A percentile compares a stretch with the other conserved stretches of the same genome.
Evolutionary conservation across 2,113 vertebrate species (phyloP).

Genomic region (Rhynchomys soricoides): DNA sequence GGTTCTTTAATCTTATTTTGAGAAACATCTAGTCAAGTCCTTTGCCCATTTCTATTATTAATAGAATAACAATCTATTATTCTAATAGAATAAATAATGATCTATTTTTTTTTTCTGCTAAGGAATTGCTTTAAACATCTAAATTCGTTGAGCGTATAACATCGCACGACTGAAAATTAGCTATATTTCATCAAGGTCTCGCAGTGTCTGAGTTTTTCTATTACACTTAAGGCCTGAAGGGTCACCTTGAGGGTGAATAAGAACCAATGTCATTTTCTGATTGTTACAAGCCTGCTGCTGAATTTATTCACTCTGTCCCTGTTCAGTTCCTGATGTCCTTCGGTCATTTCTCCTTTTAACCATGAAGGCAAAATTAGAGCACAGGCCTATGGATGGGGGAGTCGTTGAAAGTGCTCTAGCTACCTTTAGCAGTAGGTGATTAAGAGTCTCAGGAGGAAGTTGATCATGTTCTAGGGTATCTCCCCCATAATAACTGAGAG

Average conservation of each 20-base stretch:
- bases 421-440: background rate
- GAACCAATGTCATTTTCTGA: background rate
- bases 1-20: background rate
- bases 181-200: background rate
- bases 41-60: background rate
- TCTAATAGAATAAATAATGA: background rate
- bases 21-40: background rate
- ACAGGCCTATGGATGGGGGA: background rate
- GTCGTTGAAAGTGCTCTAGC: background rate
- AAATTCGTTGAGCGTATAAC: background rate
- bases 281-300: background rate
- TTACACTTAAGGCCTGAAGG: background rate
- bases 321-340: background rate
- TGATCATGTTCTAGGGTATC: background rate
- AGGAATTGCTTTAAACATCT: background rate
- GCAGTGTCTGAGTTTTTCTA: background rate
- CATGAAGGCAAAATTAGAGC: background rate
- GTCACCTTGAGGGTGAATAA: background rate
- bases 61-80: background rate
- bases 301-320: background rate
- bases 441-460: background rate
- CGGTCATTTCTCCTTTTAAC: constrained; percentile 12
- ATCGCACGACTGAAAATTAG: background rate
- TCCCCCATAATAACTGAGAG: background rate
- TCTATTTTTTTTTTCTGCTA: background rate